Conservation (phyloP, 92 coral and sea anemone species). For the Phymanthus crucifer region DNA sequence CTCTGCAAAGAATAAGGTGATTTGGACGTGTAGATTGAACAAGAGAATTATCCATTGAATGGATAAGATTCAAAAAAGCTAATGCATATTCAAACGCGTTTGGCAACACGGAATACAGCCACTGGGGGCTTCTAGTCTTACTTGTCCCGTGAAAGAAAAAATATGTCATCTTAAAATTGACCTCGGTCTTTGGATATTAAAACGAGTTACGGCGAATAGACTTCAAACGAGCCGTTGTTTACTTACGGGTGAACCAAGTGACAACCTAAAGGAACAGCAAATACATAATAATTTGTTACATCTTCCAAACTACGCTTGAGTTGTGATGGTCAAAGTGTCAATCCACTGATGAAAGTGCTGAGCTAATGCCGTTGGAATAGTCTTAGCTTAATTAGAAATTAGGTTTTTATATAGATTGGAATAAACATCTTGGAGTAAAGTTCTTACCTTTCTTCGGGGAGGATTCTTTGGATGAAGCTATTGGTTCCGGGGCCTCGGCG, state of each 20-base stretch:
- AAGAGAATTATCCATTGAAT: slow-evolving; percentile 12
- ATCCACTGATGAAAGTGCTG: background rate
- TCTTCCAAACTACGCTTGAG: slow-evolving; percentile 61
- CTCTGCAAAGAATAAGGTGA: slow-evolving; percentile 16
- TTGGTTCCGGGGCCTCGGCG: background rate
- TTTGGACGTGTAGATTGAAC: slow-evolving; percentile 25
- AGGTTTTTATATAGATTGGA: background rate
- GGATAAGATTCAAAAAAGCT: background rate
- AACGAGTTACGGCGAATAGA: slow-evolving; percentile 19
- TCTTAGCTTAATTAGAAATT: background rate
- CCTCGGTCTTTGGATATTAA: slow-evolving; percentile 37
- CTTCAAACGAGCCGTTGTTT: slow-evolving; percentile 51
- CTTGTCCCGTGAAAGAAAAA: slow-evolving; percentile 7
- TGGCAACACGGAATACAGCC: slow-evolving; percentile 48
- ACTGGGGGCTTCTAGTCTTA: background rate
- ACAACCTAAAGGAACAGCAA: slow-evolving; percentile 79
- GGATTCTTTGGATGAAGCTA: background rate
- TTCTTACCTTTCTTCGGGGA: slow-evolving; percentile 32
- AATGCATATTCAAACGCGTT: slow-evolving; percentile 40
- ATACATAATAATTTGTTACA: slow-evolving; percentile 93
- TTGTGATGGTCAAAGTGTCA: background rate
- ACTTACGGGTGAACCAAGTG: slow-evolving; percentile 61
- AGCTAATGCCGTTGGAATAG: background rate
- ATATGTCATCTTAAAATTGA: slow-evolving; percentile 25
- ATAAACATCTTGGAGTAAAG: background rate